Evolutionary conservation across 2,113 vertebrate genomes (phyloP).

Genomic region (Nerophis lumbriciformis): DNA sequence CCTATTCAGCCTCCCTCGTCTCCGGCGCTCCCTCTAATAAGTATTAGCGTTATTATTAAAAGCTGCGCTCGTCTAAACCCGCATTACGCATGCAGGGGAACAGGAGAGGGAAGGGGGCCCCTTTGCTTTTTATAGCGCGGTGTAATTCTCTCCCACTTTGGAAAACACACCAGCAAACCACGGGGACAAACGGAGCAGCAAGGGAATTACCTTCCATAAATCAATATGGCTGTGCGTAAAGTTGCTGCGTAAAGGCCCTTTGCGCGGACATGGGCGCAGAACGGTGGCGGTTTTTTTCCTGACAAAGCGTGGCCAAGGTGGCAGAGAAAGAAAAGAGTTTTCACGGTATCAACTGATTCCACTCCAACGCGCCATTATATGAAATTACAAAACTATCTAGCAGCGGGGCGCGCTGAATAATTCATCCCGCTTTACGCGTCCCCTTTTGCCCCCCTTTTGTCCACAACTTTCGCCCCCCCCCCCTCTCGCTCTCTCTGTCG

Average conservation of each 20-base stretch:
- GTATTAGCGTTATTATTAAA: conserved; percentile 94
- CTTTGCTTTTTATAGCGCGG: conserved; percentile 75
- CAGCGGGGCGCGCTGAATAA: conserved; percentile 84
- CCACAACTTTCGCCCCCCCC: conserved; percentile 49
- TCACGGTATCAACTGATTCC: conserved; percentile 73
- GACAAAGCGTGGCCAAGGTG: conserved; percentile 29
- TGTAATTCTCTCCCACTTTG: conserved; percentile 73
- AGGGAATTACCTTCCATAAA: conserved; percentile 17
- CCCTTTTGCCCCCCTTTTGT: conserved; percentile 73
- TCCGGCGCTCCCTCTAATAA: conserved; percentile 95
- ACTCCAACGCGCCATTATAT: conserved; percentile 74
- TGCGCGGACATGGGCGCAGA: conserved; percentile 18
- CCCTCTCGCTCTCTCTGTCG: conserved; percentile 59
- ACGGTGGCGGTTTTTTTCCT: conserved; percentile 35
- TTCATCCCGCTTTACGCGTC: conserved; percentile 80
- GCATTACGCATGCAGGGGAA: no score
- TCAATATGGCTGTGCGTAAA: not conserved
- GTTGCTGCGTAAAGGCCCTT: not conserved
- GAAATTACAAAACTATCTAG: conserved; percentile 83
- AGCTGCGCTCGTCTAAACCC: conserved; percentile 74
- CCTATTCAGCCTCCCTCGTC: conserved; percentile 84
- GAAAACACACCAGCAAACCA: conserved; percentile 44
- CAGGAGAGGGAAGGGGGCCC: conserved; percentile 59
- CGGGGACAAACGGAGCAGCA: conserved; percentile 3
- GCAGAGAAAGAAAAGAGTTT: conserved; percentile 57